Evolutionary conservation across 2,113 vertebrate species (phyloP).

Genomic region (Cyanocitta stelleri): DNA sequence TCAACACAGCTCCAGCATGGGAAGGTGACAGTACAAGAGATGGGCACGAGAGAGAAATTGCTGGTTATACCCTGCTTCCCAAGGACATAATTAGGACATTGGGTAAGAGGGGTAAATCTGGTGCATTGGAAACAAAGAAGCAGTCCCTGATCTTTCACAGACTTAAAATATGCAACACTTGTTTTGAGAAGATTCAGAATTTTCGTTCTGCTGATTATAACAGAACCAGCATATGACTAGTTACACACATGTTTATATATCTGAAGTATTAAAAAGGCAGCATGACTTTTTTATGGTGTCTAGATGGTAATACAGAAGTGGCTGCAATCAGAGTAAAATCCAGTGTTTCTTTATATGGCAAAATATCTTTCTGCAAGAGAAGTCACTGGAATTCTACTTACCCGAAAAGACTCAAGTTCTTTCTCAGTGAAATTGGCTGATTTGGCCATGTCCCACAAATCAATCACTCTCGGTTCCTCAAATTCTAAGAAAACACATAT

Average conservation of each 20-base stretch:
- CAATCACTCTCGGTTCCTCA: slow-evolving; percentile 90
- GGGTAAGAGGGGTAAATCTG: not conserved
- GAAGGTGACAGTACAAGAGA: not conserved
- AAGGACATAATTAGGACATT: not conserved
- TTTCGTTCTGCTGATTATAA: not conserved
- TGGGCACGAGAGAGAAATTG: not conserved
- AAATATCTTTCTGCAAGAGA: not conserved
- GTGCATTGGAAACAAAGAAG: not conserved
- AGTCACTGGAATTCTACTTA: slow-evolving; percentile 35
- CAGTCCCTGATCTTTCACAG: not conserved
- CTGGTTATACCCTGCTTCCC: not conserved
- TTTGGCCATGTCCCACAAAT: slow-evolving; percentile 93
- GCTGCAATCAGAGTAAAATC: not conserved
- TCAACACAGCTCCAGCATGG: not conserved
- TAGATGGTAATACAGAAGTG: not conserved
- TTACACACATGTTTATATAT: not conserved
- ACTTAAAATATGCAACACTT: not conserved
- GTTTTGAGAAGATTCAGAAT: not conserved
- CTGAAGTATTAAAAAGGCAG: not conserved
- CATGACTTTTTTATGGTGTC: not conserved
- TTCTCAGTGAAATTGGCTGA: slow-evolving; percentile 84
- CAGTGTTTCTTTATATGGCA: not conserved
- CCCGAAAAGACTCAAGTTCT: slow-evolving; percentile 93
- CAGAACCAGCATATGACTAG: not conserved
- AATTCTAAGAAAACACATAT: slow-evolving; percentile 76